Conservation (phyloP, 2,888 invertebrate species). For the Nomada fabriciana region DNA sequence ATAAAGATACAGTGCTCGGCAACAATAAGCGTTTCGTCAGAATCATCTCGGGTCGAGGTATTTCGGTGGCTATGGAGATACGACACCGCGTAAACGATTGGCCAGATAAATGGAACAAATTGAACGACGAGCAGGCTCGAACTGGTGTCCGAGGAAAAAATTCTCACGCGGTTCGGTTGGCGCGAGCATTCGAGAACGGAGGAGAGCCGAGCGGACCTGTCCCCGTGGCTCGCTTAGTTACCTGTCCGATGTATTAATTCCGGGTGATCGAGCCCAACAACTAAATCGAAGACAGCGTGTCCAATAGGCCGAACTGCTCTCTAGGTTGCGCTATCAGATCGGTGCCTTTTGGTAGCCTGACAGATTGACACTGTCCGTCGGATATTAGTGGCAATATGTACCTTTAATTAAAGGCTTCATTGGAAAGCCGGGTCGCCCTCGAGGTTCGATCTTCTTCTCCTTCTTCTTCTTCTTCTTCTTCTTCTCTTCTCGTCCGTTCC, state of each 20-base stretch:
- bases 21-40: neutral
- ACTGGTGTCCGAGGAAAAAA: constrained; percentile 33
- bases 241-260: constrained; percentile 76
- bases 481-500: constrained; percentile 20
- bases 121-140: constrained; percentile 15
- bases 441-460: constrained; percentile 21
- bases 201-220: constrained; percentile 44
- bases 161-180: constrained; percentile 54
- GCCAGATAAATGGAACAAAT: constrained; percentile 49
- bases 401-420: constrained; percentile 79
- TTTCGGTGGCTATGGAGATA: constrained; percentile 4
- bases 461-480: constrained; percentile 10
- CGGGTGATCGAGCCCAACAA: constrained; percentile 79
- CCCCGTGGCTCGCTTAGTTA: constrained; percentile 61
- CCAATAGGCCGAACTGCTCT: constrained; percentile 74
- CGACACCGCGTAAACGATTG: constrained; percentile 21
- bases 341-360: constrained; percentile 79
- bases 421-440: constrained; percentile 50
- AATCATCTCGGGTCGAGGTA: neutral
- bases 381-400: constrained; percentile 83
- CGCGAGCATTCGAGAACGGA: constrained; percentile 24
- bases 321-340: constrained; percentile 75
- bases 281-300: constrained; percentile 79
- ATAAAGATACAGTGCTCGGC: no score
- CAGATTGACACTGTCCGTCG: constrained; percentile 82